Evolutionary conservation across 2,888 invertebrate genomes (phyloP), one percentile per base, ranked within the genome.

Genomic region (Agrotis exclamationis): DNA sequence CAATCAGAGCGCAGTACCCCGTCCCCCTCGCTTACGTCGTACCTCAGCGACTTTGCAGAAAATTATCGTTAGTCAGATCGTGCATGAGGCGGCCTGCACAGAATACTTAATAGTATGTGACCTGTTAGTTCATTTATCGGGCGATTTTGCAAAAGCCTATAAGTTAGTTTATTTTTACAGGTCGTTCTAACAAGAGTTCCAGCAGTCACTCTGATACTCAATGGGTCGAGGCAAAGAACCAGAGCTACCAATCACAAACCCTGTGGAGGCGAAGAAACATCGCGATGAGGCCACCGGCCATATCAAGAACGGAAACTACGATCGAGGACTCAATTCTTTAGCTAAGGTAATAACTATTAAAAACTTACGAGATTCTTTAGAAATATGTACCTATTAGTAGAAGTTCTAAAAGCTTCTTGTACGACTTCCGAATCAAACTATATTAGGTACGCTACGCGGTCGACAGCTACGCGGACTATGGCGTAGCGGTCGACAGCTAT

Each of bases 221-320:
- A 95, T 96, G 96, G 95, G 93, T 14, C 93, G 95, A 24, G 90
- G 90, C 22, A 95, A 96, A 74, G 95, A 95, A 72, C 93, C 94
- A 0, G 96, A 96, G 65, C 86, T 86, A 62, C 93, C 93, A 0
- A 85, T 88, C 56, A 94, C 92, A 77, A 96, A 97, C 82, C 94
- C 96, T 0, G 92, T 95, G 4, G 96, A 93, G 85, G 97, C 98
- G 0, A 98, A 98, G 90, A 96, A 98, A 67, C 96, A 97, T 86
- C 97, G 97, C 45, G 98, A 98, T 90, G 98, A 98, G 91, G 98
- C 98, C 14, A 96, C 97, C 20, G 97, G 97, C 47, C 98, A 98
- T 86, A 96, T 98, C 89, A 98, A 98, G 94, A 97, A 97, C 80
- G 97, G 98, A 16, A 97, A 98, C 91, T 97, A 98, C 84, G 96